phyloP scores from a whole-genome alignment of 2,888 invertebrate genomes.

The Epinotia brunnichana region DNA sequence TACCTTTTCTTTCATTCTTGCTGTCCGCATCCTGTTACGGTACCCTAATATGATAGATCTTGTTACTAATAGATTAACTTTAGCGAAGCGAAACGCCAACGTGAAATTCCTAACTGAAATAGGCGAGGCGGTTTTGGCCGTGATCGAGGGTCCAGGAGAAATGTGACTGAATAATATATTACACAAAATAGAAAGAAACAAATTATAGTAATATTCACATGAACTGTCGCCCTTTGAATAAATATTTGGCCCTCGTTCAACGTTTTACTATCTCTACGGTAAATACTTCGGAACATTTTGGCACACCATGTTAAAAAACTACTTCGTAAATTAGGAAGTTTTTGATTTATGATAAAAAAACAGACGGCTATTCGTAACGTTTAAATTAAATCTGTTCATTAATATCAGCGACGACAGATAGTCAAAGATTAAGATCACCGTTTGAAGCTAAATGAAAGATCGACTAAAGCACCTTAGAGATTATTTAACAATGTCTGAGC shows the following conservation, averaged over 20 bases:
- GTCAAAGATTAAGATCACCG: background rate
- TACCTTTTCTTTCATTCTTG: conserved; percentile 22
- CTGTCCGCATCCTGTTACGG: conserved; percentile 6
- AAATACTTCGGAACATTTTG: conserved; percentile 34
- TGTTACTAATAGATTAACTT: background rate
- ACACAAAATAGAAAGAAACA: conserved; percentile 27
- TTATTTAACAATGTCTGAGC: conserved; percentile 24
- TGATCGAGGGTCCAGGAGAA: conserved; percentile 47
- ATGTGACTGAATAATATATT: conserved; percentile 46
- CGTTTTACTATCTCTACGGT: conserved; percentile 37
- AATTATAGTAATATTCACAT: conserved; percentile 40
- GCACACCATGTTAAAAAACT: conserved; percentile 25
- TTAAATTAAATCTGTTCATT: conserved; percentile 9
- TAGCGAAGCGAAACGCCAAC: background rate
- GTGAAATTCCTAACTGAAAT: conserved; percentile 41
- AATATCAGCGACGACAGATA: background rate
- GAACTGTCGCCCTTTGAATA: conserved; percentile 41
- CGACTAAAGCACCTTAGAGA: background rate
- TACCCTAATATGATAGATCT: conserved; percentile 11
- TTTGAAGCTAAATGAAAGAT: background rate
- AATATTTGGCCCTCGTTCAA: conserved; percentile 43
- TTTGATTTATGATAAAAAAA: conserved; percentile 38
- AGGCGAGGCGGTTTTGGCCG: conserved; percentile 3
- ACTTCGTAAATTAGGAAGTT: conserved; percentile 24
- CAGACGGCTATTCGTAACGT: background rate